Conservation (phyloP, 2,113 vertebrate genomes). For the Myodes glareolus region DNA sequence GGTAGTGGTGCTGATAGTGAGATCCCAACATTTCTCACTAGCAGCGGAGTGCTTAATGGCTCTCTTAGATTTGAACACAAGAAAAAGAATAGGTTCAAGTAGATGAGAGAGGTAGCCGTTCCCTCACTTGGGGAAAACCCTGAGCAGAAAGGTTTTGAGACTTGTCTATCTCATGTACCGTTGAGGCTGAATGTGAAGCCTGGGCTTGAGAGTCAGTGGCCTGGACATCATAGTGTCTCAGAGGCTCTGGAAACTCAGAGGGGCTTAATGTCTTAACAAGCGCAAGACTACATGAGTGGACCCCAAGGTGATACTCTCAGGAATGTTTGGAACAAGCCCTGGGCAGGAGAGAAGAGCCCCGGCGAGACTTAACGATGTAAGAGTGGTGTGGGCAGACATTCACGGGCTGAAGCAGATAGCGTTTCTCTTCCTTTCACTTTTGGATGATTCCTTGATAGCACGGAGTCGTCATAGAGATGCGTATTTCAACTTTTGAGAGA, state of each 20-base stretch:
- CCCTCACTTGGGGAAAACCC: background rate
- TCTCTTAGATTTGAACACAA: background rate
- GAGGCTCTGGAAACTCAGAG: background rate
- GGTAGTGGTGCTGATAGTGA: background rate
- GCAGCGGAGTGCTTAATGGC: background rate
- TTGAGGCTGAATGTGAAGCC: background rate
- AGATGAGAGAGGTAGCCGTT: background rate
- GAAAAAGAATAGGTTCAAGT: background rate
- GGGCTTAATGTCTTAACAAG: background rate
- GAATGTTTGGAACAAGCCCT: background rate
- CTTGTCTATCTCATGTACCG: too few relatives aligned
- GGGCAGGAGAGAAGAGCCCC: background rate
- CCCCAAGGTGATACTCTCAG: rapidly evolving
- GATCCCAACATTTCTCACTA: background rate
- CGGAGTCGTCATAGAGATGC: background rate
- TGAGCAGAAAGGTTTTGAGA: background rate
- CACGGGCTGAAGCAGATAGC: background rate
- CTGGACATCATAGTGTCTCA: background rate
- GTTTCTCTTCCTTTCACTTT: background rate
- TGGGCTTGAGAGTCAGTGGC: background rate
- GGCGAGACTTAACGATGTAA: background rate
- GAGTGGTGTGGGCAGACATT: background rate
- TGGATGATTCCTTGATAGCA: background rate
- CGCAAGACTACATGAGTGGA: background rate
- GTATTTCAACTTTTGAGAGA: background rate